Conservation (phyloP, 2,888 invertebrate species). For the Acanthoscelides obtectus region DNA sequence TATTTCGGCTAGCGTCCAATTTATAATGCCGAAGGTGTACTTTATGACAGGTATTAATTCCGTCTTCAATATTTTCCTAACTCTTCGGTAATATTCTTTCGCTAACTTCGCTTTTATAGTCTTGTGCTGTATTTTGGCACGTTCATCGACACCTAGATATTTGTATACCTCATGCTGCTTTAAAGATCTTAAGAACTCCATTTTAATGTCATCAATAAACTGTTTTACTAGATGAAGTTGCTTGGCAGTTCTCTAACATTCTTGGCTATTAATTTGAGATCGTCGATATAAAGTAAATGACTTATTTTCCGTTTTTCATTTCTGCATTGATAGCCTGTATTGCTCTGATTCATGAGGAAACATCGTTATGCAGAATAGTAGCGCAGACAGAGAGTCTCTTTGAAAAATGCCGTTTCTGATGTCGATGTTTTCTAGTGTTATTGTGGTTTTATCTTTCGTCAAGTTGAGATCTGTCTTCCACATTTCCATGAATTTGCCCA, state of each 20-base stretch:
- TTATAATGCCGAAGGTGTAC: too few species aligned
- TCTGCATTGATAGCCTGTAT: not conserved
- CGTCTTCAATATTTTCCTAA: too few species aligned
- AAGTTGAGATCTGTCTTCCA: too few species aligned
- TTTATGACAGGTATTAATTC: not conserved
- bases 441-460: not conserved
- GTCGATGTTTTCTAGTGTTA: conserved; percentile 3
- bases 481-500: too few species aligned
- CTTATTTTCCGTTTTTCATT: not conserved
- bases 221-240: too few species aligned
- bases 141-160: too few species aligned
- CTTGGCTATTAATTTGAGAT: too few species aligned
- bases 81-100: too few species aligned
- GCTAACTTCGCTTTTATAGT: too few species aligned
- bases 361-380: not conserved
- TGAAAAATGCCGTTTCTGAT: not conserved
- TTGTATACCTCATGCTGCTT: not conserved
- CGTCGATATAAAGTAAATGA: conserved; percentile 1
- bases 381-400: not conserved
- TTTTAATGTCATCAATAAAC: conserved; percentile 3
- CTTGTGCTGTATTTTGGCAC: too few species aligned
- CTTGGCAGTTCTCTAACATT: too few species aligned
- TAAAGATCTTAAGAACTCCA: conserved; percentile 1
- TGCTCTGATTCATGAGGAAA: not conserved
- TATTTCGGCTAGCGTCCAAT: too few species aligned